Conservation (phyloP, 2,888 invertebrate genomes). For the Andrena flavipes region DNA sequence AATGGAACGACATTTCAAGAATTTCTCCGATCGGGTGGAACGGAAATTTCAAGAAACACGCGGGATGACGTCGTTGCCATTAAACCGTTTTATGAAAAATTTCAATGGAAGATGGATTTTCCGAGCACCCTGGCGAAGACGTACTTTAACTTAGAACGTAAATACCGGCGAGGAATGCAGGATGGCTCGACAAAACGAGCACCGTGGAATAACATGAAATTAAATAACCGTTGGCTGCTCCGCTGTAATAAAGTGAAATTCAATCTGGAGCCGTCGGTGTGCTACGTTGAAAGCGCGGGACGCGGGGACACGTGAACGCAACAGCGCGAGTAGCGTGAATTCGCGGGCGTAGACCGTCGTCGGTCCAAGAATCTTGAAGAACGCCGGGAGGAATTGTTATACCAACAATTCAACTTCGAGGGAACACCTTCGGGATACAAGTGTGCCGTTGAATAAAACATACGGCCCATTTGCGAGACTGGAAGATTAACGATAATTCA, state of each 20-base stretch:
- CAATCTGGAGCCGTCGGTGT: conserved; percentile 28
- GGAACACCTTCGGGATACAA: conserved; percentile 4
- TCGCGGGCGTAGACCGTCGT: not conserved
- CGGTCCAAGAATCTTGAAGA: not conserved
- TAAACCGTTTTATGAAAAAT: not conserved
- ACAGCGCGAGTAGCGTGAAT: not conserved
- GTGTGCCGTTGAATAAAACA: conserved; percentile 1
- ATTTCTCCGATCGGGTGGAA: not conserved
- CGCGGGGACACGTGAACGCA: not conserved
- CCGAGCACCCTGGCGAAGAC: too few relatives aligned
- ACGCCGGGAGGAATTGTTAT: conserved; percentile 6
- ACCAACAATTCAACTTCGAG: conserved; percentile 34
- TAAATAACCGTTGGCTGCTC: conserved; percentile 25
- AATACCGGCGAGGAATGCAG: conserved; percentile 6
- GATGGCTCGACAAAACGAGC: conserved; percentile 20
- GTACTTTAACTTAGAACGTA: not conserved
- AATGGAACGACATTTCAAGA: not conserved
- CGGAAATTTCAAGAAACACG: not conserved
- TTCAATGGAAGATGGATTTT: not conserved
- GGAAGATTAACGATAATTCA: not conserved
- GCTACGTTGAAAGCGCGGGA: conserved; percentile 41
- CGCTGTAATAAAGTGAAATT: conserved; percentile 36
- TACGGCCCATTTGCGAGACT: not conserved
- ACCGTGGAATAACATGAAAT: conserved; percentile 23
- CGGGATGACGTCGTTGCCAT: not conserved